phyloP scores from a whole-genome alignment of 2,888 invertebrate species.

The Latrodectus hesperus region DNA sequence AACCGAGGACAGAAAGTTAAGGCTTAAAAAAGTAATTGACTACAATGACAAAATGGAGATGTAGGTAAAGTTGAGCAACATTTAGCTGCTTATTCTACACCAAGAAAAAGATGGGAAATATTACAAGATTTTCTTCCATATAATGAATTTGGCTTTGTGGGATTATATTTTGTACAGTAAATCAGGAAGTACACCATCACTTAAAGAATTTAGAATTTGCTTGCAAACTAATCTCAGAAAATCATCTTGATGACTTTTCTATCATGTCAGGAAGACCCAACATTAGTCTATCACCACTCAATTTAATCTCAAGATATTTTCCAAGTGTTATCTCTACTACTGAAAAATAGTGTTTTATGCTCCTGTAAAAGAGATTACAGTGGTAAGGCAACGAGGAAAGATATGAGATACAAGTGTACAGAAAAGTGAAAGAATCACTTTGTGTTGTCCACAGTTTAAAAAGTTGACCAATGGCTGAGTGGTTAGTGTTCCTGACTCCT shows the following conservation, averaged over 20 bases:
- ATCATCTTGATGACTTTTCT: background rate
- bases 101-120: conserved; percentile 45
- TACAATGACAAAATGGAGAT: conserved; percentile 24
- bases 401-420: conserved; percentile 17
- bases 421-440: conserved; percentile 10
- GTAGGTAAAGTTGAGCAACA: conserved; percentile 17
- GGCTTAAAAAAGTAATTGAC: conserved; percentile 15
- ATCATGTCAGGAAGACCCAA: conserved; percentile 5
- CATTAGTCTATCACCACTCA: conserved; percentile 5
- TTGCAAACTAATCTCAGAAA: conserved; percentile 20
- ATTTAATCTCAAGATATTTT: conserved; percentile 7
- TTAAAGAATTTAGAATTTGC: conserved; percentile 8
- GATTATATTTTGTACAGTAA: conserved; percentile 13
- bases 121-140: conserved; percentile 12
- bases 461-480: too few species aligned
- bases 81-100: conserved; percentile 18
- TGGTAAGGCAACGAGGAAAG: conserved; percentile 3
- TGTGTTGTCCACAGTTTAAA: background rate
- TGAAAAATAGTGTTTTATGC: conserved; percentile 8
- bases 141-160: conserved; percentile 36
- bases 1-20: background rate
- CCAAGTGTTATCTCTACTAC: conserved; percentile 1
- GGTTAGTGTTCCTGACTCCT: too few species aligned
- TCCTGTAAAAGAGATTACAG: conserved; percentile 7
- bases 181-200: conserved; percentile 11